Evolutionary conservation across 2,888 invertebrate genomes (phyloP).

Genomic region (Protonemura montana): DNA sequence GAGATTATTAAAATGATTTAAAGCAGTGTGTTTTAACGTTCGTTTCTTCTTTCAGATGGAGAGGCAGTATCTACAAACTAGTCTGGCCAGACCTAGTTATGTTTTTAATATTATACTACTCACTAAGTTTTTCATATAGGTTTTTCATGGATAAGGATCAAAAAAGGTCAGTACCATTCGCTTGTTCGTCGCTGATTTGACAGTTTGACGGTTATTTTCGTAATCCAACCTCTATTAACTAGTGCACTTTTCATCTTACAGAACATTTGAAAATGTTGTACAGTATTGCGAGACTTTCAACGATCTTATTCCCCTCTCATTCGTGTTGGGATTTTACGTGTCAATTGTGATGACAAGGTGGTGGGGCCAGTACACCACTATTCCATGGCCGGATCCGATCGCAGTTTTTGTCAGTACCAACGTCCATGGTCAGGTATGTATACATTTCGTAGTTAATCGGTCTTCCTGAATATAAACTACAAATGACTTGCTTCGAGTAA

Average conservation of each 20-base stretch:
- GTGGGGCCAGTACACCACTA: constrained; percentile 83
- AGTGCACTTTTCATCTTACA: constrained; percentile 57
- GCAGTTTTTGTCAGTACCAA: constrained; percentile 87
- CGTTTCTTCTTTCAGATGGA: constrained; percentile 74
- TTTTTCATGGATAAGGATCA: constrained; percentile 71
- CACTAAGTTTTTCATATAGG: constrained; percentile 80
- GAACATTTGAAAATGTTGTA: constrained; percentile 82
- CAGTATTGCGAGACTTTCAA: constrained; percentile 87
- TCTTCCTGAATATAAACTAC: neutral
- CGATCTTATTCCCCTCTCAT: constrained; percentile 88
- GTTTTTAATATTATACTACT: constrained; percentile 80
- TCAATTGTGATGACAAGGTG: constrained; percentile 91
- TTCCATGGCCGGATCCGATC: constrained; percentile 87
- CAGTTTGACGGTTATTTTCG: neutral
- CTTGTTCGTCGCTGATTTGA: neutral
- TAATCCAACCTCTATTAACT: neutral
- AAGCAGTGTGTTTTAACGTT: neutral
- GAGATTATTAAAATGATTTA: neutral
- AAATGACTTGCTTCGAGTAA: neutral
- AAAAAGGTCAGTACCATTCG: constrained; percentile 70
- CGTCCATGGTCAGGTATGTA: constrained; percentile 73
- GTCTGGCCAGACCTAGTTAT: constrained; percentile 88
- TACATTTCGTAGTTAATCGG: neutral
- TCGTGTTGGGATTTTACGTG: constrained; percentile 94
- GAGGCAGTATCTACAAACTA: constrained; percentile 92